A percentile compares a stretch with the other conserved stretches of the same genome.
Evolutionary conservation across 2,797 vertebrate genomes (phyloP).

Genomic region (Acropternis orthonyx): DNA sequence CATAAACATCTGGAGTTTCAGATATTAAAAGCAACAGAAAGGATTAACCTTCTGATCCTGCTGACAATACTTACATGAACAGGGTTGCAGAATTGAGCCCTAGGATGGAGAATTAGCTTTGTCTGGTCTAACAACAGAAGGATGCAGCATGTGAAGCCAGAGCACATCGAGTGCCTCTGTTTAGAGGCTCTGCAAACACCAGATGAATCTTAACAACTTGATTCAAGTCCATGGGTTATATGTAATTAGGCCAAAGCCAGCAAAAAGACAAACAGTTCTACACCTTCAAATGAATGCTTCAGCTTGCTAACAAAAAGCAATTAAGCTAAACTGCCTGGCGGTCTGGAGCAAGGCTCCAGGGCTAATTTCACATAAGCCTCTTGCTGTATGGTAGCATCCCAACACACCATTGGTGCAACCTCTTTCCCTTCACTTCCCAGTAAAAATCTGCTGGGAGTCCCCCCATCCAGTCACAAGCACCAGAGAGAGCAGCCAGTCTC

Average conservation of each 20-base stretch:
- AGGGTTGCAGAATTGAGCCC: not conserved
- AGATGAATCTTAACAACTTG: constrained; percentile 55
- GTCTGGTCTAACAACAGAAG: not conserved
- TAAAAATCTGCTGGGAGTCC: not conserved
- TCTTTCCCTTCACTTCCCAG: not conserved
- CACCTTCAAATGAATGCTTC: constrained; percentile 42
- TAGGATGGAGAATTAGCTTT: not conserved
- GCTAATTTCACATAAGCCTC: not conserved
- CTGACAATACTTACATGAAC: not conserved
- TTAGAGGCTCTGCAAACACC: constrained; percentile 25
- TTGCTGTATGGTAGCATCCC: not conserved
- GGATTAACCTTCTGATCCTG: not conserved
- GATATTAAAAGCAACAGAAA: not conserved
- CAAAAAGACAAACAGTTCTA: constrained; percentile 61
- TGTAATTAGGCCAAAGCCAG: constrained; percentile 61
- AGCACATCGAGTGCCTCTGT: constrained; percentile 18
- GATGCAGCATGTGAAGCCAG: constrained; percentile 8
- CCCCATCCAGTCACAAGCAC: not conserved
- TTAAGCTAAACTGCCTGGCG: constrained; percentile 42
- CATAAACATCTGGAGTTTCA: not conserved
- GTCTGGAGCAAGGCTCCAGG: not conserved
- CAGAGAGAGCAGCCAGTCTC: not conserved
- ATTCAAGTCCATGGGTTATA: constrained; percentile 51
- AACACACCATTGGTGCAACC: not conserved
- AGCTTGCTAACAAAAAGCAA: constrained; percentile 55